Conservation (phyloP, 2,888 invertebrate genomes). For the Coecobrya sp. region DNA sequence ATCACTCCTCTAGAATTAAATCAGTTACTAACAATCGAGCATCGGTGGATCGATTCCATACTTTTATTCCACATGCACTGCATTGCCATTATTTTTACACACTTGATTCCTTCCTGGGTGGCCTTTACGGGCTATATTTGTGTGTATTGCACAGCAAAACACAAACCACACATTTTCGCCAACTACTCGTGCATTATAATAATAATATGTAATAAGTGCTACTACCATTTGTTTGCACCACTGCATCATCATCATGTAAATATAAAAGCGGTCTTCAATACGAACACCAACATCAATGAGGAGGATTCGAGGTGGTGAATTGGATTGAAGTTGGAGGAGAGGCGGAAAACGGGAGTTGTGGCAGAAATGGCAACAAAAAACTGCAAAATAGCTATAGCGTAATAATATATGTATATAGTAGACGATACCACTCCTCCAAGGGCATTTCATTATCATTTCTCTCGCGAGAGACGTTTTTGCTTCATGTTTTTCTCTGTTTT, state of each 20-base stretch:
- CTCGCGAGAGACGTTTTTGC: conserved; percentile 61
- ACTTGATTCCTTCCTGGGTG: conserved; percentile 40
- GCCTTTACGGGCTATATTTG: conserved; percentile 6
- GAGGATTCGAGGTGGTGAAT: conserved; percentile 3
- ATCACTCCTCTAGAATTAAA: conserved; percentile 66
- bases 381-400: conserved; percentile 1
- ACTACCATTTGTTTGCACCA: not conserved
- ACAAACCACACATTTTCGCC: not conserved
- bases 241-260: not conserved
- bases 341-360: conserved; percentile 2
- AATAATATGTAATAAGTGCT: not conserved
- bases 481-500: conserved; percentile 1
- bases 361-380: not conserved
- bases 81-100: conserved; percentile 33
- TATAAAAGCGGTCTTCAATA: not conserved
- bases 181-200: not conserved
- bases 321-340: conserved; percentile 9
- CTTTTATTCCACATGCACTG: not conserved
- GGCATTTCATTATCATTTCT: conserved; percentile 78
- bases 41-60: conserved; percentile 45
- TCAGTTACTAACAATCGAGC: conserved; percentile 52
- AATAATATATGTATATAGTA: not conserved
- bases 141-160: not conserved
- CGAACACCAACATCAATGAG: conserved; percentile 47
- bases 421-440: conserved; percentile 53